Evolutionary conservation across 2,888 invertebrate species (phyloP).

Genomic region (Hirudinaria manillensis): DNA sequence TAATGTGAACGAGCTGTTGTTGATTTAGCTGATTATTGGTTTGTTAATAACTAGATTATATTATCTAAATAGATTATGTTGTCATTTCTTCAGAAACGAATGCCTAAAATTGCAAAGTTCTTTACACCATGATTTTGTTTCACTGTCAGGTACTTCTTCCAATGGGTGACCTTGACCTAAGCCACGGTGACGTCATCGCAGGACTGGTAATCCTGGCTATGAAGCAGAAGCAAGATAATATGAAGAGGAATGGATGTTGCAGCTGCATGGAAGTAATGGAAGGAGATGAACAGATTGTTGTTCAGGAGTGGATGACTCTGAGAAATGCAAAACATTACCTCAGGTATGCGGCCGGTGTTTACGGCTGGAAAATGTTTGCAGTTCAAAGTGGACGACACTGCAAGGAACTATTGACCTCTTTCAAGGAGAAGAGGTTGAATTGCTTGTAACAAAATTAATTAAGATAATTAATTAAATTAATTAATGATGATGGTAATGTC

Average conservation of each 20-base stretch:
- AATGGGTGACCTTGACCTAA: neutral
- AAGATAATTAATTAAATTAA: too few species aligned
- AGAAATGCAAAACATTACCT: conserved; percentile 1
- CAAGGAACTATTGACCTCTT: neutral
- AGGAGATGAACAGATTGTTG: neutral
- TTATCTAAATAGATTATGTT: too few species aligned
- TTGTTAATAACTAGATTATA: too few species aligned
- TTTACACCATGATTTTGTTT: too few species aligned
- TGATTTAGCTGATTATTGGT: too few species aligned
- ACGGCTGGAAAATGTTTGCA: neutral
- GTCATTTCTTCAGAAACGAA: too few species aligned
- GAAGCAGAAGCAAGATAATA: neutral
- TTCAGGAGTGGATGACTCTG: neutral
- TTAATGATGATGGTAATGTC: too few species aligned
- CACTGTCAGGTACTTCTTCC: too few species aligned
- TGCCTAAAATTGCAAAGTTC: too few species aligned
- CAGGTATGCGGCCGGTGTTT: neutral
- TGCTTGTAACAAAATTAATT: too few species aligned
- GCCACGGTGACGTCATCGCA: neutral
- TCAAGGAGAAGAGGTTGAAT: neutral
- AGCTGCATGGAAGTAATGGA: neutral
- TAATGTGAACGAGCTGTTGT: too few species aligned
- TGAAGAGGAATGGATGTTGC: neutral
- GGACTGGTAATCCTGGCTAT: neutral
- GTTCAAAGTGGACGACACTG: neutral